Evolutionary conservation across 2,797 vertebrate species (phyloP), one percentile per base, ranked within the genome.

Genomic region (Sebastes oblongus): DNA sequence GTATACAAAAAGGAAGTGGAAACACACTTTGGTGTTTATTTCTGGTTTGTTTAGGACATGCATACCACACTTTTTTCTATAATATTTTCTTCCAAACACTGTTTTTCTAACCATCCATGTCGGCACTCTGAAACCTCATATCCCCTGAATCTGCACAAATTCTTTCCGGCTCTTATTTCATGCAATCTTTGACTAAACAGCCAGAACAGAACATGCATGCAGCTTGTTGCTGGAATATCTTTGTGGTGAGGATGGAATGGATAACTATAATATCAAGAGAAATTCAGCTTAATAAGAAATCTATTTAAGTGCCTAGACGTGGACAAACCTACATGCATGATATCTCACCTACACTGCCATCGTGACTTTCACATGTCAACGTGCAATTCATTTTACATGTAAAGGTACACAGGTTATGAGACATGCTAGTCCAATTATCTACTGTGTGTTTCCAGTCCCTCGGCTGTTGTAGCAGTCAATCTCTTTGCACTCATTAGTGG

Each of bases 401-500:
- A 1, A 80, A 56, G 7, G 24, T n/a, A 61, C n/a, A 42, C 25
- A 67, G 29, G 0, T 20, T 34, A 34, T 60, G 5, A 75, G 24
- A 59, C 16, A 52, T 9, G 11, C 65, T n/a, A 55, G 36, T 78
- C 46, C 16, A 80, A 72, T 75, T 70, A 68, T 72, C 30, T 67
- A 39, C 55, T 82, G 67, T 81, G 24, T 79, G 77, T 92, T 93
- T 93, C 74, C 71, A 81, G 80, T 78, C 56, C 78, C 54, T 65
- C 68, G 72, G 58, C 77, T 76, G 79, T 77, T 81, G 80, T 81
- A 82, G 83, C 79, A 86, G 80, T 81, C 74, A 65, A 72, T 88
- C 85, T 87, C 79, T 77, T 72, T 77, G 56, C 75, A 86, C 78
- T 94, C 88, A 92, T 94, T 94, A 93, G 89, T 84, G 81, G 78